These are phyloP conservation scores for Datnioides undecimradiatus DNA, from an alignment of 2,113 vertebrate genomes.

Conservation along the genomic window DNA sequence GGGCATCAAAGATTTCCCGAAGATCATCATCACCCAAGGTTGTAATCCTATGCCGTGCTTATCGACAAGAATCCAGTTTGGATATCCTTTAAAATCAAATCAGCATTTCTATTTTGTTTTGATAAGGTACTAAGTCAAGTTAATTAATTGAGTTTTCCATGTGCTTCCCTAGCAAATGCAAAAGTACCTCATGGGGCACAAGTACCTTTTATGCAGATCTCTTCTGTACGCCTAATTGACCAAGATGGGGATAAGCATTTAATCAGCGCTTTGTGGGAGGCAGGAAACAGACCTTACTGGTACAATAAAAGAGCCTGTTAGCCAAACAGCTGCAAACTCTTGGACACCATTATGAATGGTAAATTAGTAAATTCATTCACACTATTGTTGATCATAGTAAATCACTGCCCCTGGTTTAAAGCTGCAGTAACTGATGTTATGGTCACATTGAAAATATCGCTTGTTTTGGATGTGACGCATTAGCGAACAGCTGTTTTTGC, in stretches of 20 bases:
- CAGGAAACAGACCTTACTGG: not conserved
- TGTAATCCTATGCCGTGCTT: too few relatives aligned
- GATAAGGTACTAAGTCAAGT: not conserved
- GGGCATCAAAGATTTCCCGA: not conserved
- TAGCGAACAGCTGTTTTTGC: too few relatives aligned
- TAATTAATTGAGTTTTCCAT: not conserved
- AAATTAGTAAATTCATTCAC: not conserved
- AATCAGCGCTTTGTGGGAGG: not conserved
- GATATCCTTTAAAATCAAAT: not conserved
- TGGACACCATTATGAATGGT: not conserved
- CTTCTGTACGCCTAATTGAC: not conserved
- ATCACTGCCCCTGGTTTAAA: not conserved
- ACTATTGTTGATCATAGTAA: not conserved
- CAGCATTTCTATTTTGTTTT: not conserved
- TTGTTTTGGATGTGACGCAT: too few relatives aligned
- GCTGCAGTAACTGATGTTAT: not conserved
- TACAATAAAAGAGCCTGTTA: not conserved
- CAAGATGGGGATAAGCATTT: not conserved
- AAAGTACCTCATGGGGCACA: not conserved
- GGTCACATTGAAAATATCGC: too few relatives aligned
- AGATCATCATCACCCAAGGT: not conserved
- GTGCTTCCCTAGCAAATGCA: not conserved
- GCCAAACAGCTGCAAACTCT: not conserved
- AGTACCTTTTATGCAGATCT: not conserved
- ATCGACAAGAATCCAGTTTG: too few relatives aligned